phyloP scores from a whole-genome alignment of 2,113 vertebrate species.

The Colossoma macropomum region DNA sequence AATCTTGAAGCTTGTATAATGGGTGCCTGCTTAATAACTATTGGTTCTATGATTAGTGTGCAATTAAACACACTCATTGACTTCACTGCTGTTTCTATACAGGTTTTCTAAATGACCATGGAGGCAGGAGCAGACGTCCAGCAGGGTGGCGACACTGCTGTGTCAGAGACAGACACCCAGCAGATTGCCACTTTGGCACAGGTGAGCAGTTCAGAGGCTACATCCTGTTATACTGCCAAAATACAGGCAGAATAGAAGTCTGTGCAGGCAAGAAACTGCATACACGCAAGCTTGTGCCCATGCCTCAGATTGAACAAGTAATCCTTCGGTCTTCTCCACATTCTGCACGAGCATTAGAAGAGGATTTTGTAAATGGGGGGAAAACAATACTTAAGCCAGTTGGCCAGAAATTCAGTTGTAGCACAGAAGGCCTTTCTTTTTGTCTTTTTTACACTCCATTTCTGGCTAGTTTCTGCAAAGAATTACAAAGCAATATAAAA shows the following conservation, averaged over 20 bases:
- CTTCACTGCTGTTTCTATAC: conserved; percentile 38
- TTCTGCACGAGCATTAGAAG: conserved; percentile 4
- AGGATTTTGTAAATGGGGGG: not conserved
- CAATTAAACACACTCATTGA: conserved; percentile 2
- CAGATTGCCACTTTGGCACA: conserved; percentile 95
- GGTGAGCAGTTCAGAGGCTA: conserved; percentile 71
- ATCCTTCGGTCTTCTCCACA: conserved; percentile 9
- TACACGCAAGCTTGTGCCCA: not conserved
- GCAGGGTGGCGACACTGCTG: conserved; percentile 92
- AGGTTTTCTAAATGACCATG: conserved; percentile 98
- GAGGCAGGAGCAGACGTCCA: conserved; percentile 96
- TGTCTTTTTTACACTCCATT: not conserved
- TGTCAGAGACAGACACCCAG: conserved; percentile 93
- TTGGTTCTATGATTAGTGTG: not conserved
- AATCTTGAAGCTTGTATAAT: not conserved
- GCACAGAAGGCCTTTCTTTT: not conserved
- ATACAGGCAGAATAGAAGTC: not conserved
- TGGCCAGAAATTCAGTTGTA: not conserved
- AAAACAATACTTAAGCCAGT: not conserved
- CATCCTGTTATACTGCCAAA: not conserved
- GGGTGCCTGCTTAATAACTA: not conserved
- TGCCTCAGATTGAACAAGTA: not conserved
- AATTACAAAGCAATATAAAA: not conserved
- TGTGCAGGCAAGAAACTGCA: not conserved
- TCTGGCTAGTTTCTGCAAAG: not conserved